A percentile compares a stretch with the other conserved stretches of the same genome.
phyloP scores from a whole-genome alignment of 2,888 invertebrate species.

The Conomelus anceps region DNA sequence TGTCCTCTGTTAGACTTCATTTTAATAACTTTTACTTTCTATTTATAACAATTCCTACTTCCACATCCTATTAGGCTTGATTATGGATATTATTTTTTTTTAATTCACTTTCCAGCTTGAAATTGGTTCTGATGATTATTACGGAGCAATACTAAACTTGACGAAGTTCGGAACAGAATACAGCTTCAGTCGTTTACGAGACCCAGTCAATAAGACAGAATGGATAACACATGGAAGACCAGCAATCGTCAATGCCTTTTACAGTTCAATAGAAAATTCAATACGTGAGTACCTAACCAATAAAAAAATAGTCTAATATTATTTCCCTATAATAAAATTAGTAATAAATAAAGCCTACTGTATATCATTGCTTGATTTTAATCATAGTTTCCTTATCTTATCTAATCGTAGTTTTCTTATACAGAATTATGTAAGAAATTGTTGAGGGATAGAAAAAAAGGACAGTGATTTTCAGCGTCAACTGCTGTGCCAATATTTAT shows the following conservation, averaged over 20 bases:
- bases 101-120: conserved; percentile 51
- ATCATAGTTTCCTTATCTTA: no score
- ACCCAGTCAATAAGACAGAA: conserved; percentile 76
- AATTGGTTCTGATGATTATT: conserved; percentile 60
- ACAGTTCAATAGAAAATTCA: conserved; percentile 77
- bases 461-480: no score
- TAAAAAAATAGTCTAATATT: no score
- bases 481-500: no score
- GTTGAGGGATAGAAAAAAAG: no score
- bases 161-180: conserved; percentile 75
- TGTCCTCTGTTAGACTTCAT: no score
- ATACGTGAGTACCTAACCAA: conserved; percentile 61
- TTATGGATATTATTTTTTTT: background rate
- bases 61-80: background rate
- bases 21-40: background rate
- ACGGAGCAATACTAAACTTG: conserved; percentile 68
- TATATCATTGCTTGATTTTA: no score
- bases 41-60: no score
- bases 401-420: no score
- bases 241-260: conserved; percentile 80
- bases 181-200: conserved; percentile 66
- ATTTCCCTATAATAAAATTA: no score
- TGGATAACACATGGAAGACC: conserved; percentile 80
- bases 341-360: no score
- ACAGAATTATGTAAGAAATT: no score